Percentiles rank a stretch among this genome's conserved stretches.
Conservation (phyloP, 1,140 invertebrate genomes). For the Harlomillsia oculata region DNA sequence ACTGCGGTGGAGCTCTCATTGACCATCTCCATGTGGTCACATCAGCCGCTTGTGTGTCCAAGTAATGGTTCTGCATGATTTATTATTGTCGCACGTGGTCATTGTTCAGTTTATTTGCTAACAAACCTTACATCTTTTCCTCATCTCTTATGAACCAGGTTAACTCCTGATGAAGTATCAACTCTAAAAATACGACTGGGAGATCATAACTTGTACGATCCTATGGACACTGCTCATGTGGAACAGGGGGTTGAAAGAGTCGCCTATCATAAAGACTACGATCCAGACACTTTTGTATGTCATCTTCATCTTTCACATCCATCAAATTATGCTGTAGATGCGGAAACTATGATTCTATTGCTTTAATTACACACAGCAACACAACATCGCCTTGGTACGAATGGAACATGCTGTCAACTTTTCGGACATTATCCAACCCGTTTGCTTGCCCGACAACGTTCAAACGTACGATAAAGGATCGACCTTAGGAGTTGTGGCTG, state of each 20-base stretch:
- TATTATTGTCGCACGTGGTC: no score
- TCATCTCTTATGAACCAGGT: neutral
- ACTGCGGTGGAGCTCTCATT: neutral
- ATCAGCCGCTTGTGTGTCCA: neutral
- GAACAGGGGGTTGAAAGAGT: conserved; percentile 67
- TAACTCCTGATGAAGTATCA: neutral
- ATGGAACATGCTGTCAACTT: conserved; percentile 9
- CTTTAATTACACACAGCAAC: neutral
- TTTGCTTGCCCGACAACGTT: conserved; percentile 11
- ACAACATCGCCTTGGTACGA: conserved; percentile 12
- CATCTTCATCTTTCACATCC: neutral
- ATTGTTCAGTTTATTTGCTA: no score
- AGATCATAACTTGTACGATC: conserved; percentile 3
- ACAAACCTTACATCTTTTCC: no score
- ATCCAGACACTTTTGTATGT: conserved; percentile 65
- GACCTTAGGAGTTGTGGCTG: conserved; percentile 4
- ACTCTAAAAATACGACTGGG: neutral
- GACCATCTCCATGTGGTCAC: neutral
- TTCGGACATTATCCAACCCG: conserved; percentile 14
- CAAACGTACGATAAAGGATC: conserved; percentile 8
- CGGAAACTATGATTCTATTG: neutral
- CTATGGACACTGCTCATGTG: conserved; percentile 56
- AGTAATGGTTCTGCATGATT: neutral
- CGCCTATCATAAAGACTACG: conserved; percentile 71
- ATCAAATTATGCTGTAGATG: no score